phyloP scores from a whole-genome alignment of 2,888 invertebrate species.

The Cerceris ruficornis region DNA sequence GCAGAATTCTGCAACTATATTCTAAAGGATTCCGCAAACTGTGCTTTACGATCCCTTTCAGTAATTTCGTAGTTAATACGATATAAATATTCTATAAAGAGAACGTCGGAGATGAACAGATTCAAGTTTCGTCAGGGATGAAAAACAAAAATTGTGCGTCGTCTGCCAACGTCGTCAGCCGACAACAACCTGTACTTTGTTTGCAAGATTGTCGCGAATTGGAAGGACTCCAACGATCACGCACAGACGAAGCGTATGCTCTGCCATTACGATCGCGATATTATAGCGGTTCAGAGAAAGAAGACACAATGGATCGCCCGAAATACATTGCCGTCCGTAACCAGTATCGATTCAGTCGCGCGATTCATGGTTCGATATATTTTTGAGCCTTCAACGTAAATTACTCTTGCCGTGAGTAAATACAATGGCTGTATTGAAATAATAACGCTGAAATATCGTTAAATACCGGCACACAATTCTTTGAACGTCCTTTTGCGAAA shows the following conservation, averaged over 20 bases:
- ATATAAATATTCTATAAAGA: background rate
- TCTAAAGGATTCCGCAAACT: no score
- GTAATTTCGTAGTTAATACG: no score
- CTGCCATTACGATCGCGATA: slow-evolving; percentile 25
- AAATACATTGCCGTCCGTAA: slow-evolving; percentile 21
- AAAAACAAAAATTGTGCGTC: slow-evolving; percentile 3
- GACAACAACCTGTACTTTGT: slow-evolving; percentile 39
- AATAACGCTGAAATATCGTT: no score
- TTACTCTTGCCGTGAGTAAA: background rate
- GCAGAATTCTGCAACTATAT: no score
- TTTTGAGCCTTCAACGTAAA: background rate
- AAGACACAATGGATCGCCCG: slow-evolving; percentile 17
- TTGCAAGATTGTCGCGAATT: slow-evolving; percentile 33
- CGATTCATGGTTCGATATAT: slow-evolving; percentile 1
- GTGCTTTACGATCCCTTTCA: no score
- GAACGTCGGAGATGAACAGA: background rate
- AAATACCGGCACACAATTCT: no score
- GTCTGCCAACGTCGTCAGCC: slow-evolving; percentile 40
- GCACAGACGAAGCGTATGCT: slow-evolving; percentile 11
- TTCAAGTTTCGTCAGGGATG: background rate
- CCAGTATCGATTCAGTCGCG: slow-evolving; percentile 9
- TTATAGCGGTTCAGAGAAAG: slow-evolving; percentile 45
- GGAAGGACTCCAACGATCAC: slow-evolving; percentile 43
- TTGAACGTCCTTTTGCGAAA: no score
- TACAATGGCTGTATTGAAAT: background rate